Base-by-base conservation (phyloP, 2,797 vertebrate species). In the Psittacula derbiana region DNA sequence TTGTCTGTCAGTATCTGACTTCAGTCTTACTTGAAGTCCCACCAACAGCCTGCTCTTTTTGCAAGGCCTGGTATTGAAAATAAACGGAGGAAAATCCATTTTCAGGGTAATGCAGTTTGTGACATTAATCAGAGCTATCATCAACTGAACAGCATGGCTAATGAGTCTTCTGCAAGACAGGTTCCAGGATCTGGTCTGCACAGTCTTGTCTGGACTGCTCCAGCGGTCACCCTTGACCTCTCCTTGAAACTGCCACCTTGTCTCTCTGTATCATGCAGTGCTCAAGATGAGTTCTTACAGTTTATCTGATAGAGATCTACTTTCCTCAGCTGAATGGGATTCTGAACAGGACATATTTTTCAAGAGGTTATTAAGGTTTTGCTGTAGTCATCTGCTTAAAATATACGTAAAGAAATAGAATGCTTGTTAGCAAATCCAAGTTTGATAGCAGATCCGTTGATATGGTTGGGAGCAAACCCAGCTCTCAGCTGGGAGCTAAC, bases 381-480 rank as follows among this genome's bases (percentile, higher is more conserved):
- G 5, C 38, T 75, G 23, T 60, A 61, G 12, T 27, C 38, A 4
- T 66, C 52, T 49, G 23, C 24, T 31, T 62, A 41, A 52, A 52
- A 20, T 28, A 24, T 11, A 4, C 0, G 1, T 8, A n/a, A 38
- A 44, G 60, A 50, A 70, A 38, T 78, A 46, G 16, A 20, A 19
- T 25, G 25, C 14, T 43, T 41, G 15, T 43, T 75, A 64, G 41
- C 24, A 78, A 84, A 67, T 79, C 38, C 41, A 43, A 2, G 19
- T 55, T 43, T 8, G 7, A 4, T 36, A 40, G 47, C 2, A 8
- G 30, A 17, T 80, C 17, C 1, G 0, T 2, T 23, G 30, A 6
- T 83, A 31, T 8, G 24, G 8, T 20, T 70, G 89, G 91, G 84
- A 89, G 62, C 21, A 43, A 16, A 79, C 78, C 47, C 88, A 81